These are phyloP conservation scores for Brachionus rotundiformis DNA, from an alignment of 1,140 invertebrate genomes.

Conservation along the genomic window DNA sequence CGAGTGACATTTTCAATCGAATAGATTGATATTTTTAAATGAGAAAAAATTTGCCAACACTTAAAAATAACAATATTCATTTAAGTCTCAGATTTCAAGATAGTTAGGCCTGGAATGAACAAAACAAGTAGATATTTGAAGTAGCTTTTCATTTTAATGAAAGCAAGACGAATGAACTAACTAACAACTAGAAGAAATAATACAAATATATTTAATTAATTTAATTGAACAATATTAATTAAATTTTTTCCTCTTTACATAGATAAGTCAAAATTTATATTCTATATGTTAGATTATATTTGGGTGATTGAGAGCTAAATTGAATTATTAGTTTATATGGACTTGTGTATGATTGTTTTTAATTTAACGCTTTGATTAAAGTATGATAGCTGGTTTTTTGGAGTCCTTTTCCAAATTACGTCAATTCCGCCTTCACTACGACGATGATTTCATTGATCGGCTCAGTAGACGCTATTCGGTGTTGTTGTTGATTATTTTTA, in stretches of 20 bases:
- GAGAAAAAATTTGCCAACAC: background rate
- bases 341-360: background rate
- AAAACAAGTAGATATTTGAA: slow-evolving; percentile 21
- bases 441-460: slow-evolving; percentile 68
- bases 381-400: slow-evolving; percentile 52
- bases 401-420: slow-evolving; percentile 51
- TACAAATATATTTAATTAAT: slow-evolving; percentile 31
- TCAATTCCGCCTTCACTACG: slow-evolving; percentile 56
- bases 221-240: slow-evolving; percentile 49
- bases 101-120: slow-evolving; percentile 9
- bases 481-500: slow-evolving; percentile 66
- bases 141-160: slow-evolving; percentile 15
- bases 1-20: slow-evolving; percentile 10
- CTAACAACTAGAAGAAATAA: background rate
- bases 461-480: slow-evolving; percentile 67
- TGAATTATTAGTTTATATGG: background rate
- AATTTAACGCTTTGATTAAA: slow-evolving; percentile 16
- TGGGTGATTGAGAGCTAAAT: background rate
- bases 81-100: slow-evolving; percentile 6
- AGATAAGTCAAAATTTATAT: background rate
- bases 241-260: background rate
- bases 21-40: slow-evolving; percentile 4
- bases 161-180: background rate
- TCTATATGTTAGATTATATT: background rate
- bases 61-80: slow-evolving; percentile 12